Base-by-base conservation (phyloP, 2,888 invertebrate species). In the Eurois occulta region DNA sequence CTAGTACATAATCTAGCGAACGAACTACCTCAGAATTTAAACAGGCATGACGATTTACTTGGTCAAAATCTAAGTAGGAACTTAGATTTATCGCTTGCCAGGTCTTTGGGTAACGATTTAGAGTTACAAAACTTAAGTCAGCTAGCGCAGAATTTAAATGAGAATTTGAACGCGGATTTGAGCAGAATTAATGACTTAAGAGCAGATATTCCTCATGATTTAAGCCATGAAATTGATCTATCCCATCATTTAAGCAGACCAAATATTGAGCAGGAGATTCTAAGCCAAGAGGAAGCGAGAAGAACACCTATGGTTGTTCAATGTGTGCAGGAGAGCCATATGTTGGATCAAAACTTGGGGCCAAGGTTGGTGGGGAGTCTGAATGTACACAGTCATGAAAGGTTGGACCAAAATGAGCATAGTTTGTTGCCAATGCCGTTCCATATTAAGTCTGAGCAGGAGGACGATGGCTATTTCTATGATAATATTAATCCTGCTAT, bases 381-480 rank as follows among this genome's bases (percentile, higher is more conserved):
- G 48, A 69, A 73, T 69, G 80, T 83, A 1, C 87, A 90, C 60
- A 77, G 80, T 4, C 87, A 90, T 1, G 83, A 92, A 2, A 87
- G 91, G 18, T 78, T 93, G 67, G 93, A 93, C 11, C 92, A 92
- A 41, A 89, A 82, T 43, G 94, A 95, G 5, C 91, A 94, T 80
- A 58, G 2, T 43, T 82, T 94, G 64, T 65, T 94, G 52, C 94
- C 95, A 3, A 93, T 95, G 92, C 94, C 94, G 0, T 96, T 96
- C 76, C 94, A 96, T 83, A 96, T 96, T 46, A 96, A 96, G 55
- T 89, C 95, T 0, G 96, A 96, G 55, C 95, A 95, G 48, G 96
- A 96, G 2, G 96, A 96, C 7, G 96, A 96, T 71, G 92, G 93
- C 0, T 96, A 95, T 83, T 96, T 95, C 74, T 96, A 96, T 83